Percentiles rank a stretch among this genome's conserved stretches.
Evolutionary conservation across 2,797 vertebrate genomes (phyloP).

Genomic region (Danio jaintianensis): DNA sequence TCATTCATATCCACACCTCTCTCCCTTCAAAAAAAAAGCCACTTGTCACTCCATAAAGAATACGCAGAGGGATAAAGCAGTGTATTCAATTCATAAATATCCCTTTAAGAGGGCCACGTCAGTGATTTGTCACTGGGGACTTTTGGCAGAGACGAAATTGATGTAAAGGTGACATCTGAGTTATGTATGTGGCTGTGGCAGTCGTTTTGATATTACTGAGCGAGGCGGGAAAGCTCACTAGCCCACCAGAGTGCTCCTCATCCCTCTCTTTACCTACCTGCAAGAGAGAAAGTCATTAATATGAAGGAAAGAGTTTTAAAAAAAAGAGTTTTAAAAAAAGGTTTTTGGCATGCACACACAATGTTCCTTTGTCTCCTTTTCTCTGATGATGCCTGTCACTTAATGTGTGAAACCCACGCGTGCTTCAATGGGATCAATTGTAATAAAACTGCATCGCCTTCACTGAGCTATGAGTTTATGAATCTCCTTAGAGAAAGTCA

Average conservation of each 20-base stretch:
- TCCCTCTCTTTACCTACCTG: constrained; percentile 42
- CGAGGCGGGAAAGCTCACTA: constrained; percentile 48
- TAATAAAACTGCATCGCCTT: constrained; percentile 65
- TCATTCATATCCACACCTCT: constrained; percentile 55
- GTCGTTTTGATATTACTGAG: constrained; percentile 59
- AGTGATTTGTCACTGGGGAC: constrained; percentile 63
- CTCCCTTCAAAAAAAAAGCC: constrained; percentile 29
- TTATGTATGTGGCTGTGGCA: constrained; percentile 59
- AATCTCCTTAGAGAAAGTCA: constrained; percentile 66
- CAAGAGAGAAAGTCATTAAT: constrained; percentile 55
- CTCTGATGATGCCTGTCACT: constrained; percentile 63
- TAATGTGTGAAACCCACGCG: constrained; percentile 51
- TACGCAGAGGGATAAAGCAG: constrained; percentile 58
- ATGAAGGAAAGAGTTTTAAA: constrained; percentile 40
- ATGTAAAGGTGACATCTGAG: constrained; percentile 66
- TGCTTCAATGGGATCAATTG: constrained; percentile 60
- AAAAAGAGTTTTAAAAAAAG: constrained; percentile 12
- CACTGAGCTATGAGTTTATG: constrained; percentile 58
- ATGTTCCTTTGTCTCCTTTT: constrained; percentile 53
- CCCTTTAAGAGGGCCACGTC: constrained; percentile 59
- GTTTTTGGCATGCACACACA: neutral
- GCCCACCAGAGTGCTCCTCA: constrained; percentile 43
- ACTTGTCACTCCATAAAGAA: constrained; percentile 61
- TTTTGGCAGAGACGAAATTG: constrained; percentile 58
- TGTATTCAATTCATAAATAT: constrained; percentile 64